phyloP scores from a whole-genome alignment of 2,113 vertebrate genomes.

The Pao palembangensis region DNA sequence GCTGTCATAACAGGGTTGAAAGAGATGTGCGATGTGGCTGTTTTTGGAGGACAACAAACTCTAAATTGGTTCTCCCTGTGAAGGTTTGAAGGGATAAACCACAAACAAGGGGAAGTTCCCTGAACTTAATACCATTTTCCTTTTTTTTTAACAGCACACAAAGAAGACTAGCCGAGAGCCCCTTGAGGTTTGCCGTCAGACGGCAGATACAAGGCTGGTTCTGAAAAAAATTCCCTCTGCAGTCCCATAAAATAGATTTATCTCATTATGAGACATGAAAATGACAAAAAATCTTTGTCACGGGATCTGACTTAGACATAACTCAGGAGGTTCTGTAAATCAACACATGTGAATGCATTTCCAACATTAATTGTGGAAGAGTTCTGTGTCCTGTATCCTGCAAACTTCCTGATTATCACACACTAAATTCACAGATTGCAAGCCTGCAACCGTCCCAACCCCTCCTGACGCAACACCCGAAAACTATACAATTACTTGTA shows the following conservation, averaged over 20 bases:
- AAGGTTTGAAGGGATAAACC: slow-evolving; percentile 5
- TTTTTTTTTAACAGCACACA: slow-evolving; percentile 29
- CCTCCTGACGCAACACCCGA: not conserved
- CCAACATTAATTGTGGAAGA: not conserved
- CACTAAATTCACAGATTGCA: slow-evolving; percentile 15
- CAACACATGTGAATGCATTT: not conserved
- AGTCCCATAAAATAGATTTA: slow-evolving; percentile 3
- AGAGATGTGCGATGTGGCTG: not conserved
- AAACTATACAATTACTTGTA: not conserved
- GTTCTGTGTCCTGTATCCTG: slow-evolving; percentile 18
- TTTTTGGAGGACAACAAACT: not conserved
- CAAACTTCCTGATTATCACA: slow-evolving; percentile 34
- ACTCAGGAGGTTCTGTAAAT: no score
- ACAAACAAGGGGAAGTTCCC: slow-evolving; percentile 12
- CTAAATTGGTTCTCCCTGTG: not conserved
- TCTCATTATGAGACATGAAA: not conserved
- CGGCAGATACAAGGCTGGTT: slow-evolving; percentile 5
- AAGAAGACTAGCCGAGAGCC: slow-evolving; percentile 14
- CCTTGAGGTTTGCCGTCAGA: slow-evolving; percentile 34
- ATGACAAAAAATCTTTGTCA: not conserved
- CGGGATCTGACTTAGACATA: no score
- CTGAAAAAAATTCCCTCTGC: slow-evolving; percentile 15
- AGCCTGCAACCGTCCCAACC: slow-evolving; percentile 2
- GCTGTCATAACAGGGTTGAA: slow-evolving; percentile 1
- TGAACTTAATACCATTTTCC: slow-evolving; percentile 24